Base-by-base conservation (phyloP, 2,113 vertebrate species). In the Ramphastos sulfuratus region DNA sequence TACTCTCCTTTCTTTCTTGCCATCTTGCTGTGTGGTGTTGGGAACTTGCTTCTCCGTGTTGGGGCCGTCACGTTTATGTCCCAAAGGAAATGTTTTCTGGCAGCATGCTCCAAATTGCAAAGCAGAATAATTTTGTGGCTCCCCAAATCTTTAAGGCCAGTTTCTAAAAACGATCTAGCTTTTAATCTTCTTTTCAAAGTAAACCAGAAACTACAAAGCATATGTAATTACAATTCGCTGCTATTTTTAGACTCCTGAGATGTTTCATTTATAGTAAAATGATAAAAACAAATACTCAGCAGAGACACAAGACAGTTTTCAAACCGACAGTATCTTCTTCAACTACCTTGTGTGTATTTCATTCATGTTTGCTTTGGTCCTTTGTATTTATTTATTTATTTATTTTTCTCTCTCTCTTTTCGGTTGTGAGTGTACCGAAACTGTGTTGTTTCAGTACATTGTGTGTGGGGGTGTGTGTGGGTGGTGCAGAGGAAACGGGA, bases 171-270 rank as follows among this genome's bases (percentile, higher is more conserved):
- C 10, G 35, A 91, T 65, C 63, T 92, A 89, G 85, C 88, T 50
- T 96, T 92, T 94, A 93, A 87, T 96, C 91, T 97, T 95, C 55
- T 79, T 82, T 89, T 84, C 93, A 85, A 93, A 86, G 48, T 92
- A 86, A 78, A 71, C 88, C 64, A 91, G 78, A 80, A 93, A 81
- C 90, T 72, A 94, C 78, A 94, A 86, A 93, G 85, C 50, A n/a
- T 93, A 48, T 92, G 80, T 80, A 94, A 95, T 96, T 96, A 95
- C 80, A 79, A 83, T 94, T 95, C 50, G 30, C 54, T 31, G 33
- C 94, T 95, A 85, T 96, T 97, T 96, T 96, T 97, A 95, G 94
- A 52, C 73, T 37, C 54, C 66, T 78, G 73, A 61, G 75, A 39
- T 94, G 85, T 96, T 93, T 93, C 87, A 89, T 93, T 81, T 89